Conservation (phyloP, 2,113 vertebrate species). For the Heloderma charlesbogerti region DNA sequence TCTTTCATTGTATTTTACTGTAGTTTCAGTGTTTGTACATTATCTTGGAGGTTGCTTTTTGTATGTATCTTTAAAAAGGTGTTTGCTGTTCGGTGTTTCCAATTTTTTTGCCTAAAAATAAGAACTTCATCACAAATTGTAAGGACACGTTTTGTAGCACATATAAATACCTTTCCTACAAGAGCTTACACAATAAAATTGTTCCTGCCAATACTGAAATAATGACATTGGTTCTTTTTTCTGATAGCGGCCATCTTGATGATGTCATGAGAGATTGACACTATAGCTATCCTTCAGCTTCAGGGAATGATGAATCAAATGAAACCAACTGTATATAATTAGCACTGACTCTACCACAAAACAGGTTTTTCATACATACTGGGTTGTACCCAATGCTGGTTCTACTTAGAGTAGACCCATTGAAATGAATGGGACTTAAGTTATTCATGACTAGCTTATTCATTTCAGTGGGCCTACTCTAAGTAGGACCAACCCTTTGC, state of each 20-base stretch:
- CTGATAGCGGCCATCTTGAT: neutral
- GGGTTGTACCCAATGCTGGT: too few relatives aligned
- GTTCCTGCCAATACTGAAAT: neutral
- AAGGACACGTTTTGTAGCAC: neutral
- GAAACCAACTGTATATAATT: neutral
- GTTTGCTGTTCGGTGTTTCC: too few relatives aligned
- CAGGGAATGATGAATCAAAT: neutral
- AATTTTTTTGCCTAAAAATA: neutral
- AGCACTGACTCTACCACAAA: neutral
- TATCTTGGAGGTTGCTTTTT: neutral
- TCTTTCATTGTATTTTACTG: neutral
- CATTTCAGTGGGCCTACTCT: too few relatives aligned
- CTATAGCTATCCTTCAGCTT: neutral
- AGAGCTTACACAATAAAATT: neutral
- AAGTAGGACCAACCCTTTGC: neutral
- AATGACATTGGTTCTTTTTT: neutral
- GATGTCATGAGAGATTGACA: neutral
- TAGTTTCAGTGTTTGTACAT: neutral
- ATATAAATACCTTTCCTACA: neutral
- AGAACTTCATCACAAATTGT: neutral
- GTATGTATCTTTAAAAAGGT: neutral
- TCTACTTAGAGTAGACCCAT: too few relatives aligned
- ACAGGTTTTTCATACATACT: neutral
- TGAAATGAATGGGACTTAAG: too few relatives aligned
- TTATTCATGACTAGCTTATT: too few relatives aligned